Conservation (phyloP, 2,888 invertebrate species). For the Coleophora deauratella region DNA sequence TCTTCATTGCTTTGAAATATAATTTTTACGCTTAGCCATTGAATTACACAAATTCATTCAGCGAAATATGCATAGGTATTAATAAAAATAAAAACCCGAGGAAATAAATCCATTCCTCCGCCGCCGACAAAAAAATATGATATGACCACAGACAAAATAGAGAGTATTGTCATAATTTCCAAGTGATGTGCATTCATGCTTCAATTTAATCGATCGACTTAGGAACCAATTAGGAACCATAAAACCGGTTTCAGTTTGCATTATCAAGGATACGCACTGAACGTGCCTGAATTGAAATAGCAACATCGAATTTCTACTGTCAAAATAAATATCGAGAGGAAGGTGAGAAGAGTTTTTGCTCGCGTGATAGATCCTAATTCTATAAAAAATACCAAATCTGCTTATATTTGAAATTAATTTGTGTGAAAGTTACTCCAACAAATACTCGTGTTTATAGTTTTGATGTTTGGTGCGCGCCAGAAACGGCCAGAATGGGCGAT, state of each 20-base stretch:
- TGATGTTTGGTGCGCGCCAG: conserved; percentile 27
- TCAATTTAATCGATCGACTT: too few species aligned
- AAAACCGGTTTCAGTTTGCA: too few species aligned
- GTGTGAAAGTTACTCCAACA: conserved; percentile 33
- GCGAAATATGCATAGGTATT: neutral
- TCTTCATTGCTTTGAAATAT: conserved; percentile 37
- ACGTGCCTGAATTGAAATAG: neutral
- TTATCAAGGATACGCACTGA: too few species aligned
- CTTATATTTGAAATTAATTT: conserved; percentile 26
- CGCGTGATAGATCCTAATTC: conserved; percentile 33
- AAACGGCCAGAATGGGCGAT: conserved; percentile 66
- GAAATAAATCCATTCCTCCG: too few species aligned
- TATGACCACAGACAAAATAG: too few species aligned
- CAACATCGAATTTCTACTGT: conserved; percentile 14
- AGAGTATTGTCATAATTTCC: too few species aligned
- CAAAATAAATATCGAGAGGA: conserved; percentile 37
- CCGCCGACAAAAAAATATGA: too few species aligned
- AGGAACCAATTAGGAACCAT: too few species aligned
- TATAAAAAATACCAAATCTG: conserved; percentile 28
- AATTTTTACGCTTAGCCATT: neutral
- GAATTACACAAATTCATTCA: neutral
- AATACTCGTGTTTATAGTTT: conserved; percentile 22
- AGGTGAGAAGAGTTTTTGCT: conserved; percentile 29
- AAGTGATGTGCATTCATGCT: too few species aligned
- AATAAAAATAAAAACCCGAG: neutral